Base-by-base conservation (phyloP, 2,113 vertebrate genomes). In the Rynchops niger region DNA sequence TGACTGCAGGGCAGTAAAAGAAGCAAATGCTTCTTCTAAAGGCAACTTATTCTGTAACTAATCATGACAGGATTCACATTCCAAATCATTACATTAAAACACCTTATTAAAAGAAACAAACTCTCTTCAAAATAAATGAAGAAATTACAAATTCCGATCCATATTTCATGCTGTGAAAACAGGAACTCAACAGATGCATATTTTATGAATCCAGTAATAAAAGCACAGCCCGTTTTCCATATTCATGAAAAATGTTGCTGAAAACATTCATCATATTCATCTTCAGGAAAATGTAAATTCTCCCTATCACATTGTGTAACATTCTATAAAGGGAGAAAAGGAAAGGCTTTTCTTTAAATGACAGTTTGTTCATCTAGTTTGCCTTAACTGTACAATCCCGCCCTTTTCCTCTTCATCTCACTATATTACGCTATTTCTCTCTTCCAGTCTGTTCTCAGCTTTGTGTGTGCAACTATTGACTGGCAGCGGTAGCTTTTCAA, bases 161-260 rank as follows among this genome's bases (percentile, higher is more conserved):
- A 55, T 78, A 76, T 83, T 94, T 86, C 59, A 92, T 61, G 91
- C 53, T 95, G 76, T 95, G 88, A 97, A 93, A 94, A 95, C 83
- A 91, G 40, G 32, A 94, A 53, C 77, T 83, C 88, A 94, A 42
- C 77, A 96, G 77, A 90, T 94, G 91, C 82, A 97, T 93, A 93
- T 94, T 97, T 97, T 97, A 94, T 96, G 97, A 94, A 90, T 49
- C 92, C 25, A 95, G 50, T 92, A 97, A 96, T 95, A 96, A 96
- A 85, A 96, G 80, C 81, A 80, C 65, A 95, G 59, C 62, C 90
- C 95, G 49, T 85, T 85, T 97, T 98, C 85, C 93, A 98, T 97
- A 98, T 97, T 97, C 95, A 98, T 97, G 83, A 92, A 82, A 78
- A 91, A 70, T 4, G 15, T 62, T 86, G 83, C 72, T 95, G 84